phyloP scores from a whole-genome alignment of 2,797 vertebrate genomes.

The Zalophus californianus region DNA sequence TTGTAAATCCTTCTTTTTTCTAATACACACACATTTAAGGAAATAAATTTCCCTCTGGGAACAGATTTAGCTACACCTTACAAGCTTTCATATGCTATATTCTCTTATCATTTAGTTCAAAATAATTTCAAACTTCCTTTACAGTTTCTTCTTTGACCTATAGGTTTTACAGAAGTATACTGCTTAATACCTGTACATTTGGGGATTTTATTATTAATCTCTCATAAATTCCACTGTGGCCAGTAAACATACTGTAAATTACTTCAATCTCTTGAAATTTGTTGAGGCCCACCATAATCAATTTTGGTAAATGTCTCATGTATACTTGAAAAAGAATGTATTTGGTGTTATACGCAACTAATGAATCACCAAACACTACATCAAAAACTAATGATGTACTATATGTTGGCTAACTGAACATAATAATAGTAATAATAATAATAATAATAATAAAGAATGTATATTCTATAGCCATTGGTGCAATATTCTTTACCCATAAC shows the following conservation, averaged over 20 bases:
- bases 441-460: neutral
- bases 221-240: neutral
- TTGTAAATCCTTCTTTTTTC: neutral
- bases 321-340: neutral
- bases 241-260: neutral
- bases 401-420: neutral
- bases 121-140: neutral
- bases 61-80: neutral
- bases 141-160: neutral
- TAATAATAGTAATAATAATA: neutral
- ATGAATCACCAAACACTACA: neutral
- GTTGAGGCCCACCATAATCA: neutral
- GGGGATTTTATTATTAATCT: neutral
- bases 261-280: slow-evolving; percentile 1
- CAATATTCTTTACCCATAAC: neutral
- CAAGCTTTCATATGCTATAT: neutral
- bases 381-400: neutral
- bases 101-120: neutral
- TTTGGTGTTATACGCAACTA: neutral
- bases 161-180: neutral
- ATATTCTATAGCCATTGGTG: neutral
- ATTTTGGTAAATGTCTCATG: neutral
- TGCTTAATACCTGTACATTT: neutral
- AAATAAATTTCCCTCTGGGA: neutral
- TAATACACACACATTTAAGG: neutral